These are phyloP conservation scores for Drosophila leontia DNA, from an alignment of 1,140 invertebrate species.

Conservation along the genomic window DNA sequence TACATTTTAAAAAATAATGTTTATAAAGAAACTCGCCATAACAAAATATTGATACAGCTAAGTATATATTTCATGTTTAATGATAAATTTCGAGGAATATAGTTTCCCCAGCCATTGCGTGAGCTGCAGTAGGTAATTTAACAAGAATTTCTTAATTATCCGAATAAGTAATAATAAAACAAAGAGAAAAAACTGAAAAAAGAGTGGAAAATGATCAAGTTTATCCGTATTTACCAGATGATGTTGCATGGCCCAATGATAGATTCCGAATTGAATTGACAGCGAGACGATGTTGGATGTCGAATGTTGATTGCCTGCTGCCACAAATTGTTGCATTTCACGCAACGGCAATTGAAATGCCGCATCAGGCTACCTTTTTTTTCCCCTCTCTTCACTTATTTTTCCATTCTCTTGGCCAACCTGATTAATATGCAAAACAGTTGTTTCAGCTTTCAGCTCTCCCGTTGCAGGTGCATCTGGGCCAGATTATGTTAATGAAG, in stretches of 20 bases:
- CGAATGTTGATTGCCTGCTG: conserved; percentile 50
- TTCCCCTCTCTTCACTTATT: not conserved
- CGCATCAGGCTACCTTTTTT: conserved; percentile 11
- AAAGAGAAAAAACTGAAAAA: not conserved
- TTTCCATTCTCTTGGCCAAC: conserved; percentile 27
- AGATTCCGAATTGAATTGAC: conserved; percentile 59
- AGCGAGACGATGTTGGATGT: conserved; percentile 41
- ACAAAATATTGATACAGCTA: not conserved
- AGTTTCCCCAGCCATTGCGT: conserved; percentile 3
- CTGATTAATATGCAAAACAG: conserved; percentile 76
- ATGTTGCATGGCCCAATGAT: conserved; percentile 49
- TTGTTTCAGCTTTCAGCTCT: not conserved
- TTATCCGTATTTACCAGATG: conserved; percentile 34
- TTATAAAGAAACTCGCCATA: not conserved
- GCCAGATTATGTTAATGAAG: conserved; percentile 61
- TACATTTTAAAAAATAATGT: not conserved
- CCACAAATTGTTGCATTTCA: conserved; percentile 79
- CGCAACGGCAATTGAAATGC: conserved; percentile 80
- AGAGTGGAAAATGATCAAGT: conserved; percentile 30
- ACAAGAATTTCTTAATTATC: conserved; percentile 53
- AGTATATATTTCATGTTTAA: not conserved
- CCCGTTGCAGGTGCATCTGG: conserved; percentile 50
- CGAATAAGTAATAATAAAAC: conserved; percentile 23
- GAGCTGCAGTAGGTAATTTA: conserved; percentile 32
- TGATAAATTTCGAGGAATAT: not conserved